Evolutionary conservation across 1,140 invertebrate genomes (phyloP).

Genomic region (Eumeta japonica): DNA sequence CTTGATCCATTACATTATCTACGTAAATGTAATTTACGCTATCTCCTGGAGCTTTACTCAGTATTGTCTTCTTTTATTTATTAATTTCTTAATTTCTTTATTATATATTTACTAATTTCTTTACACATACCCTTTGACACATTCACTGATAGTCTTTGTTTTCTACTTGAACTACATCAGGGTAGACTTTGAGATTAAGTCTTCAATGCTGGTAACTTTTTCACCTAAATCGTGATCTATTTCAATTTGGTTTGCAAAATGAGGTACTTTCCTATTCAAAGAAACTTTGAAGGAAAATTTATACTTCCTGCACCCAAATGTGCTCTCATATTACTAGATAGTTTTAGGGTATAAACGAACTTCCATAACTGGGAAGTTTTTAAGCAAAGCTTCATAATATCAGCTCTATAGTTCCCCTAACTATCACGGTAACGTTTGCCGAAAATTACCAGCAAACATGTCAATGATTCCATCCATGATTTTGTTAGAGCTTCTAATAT

Average conservation of each 20-base stretch:
- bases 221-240: background rate
- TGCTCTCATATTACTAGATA: slow-evolving; percentile 33
- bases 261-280: slow-evolving; percentile 27
- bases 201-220: slow-evolving; percentile 5
- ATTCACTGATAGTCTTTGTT: slow-evolving; percentile 25
- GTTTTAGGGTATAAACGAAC: slow-evolving; percentile 26
- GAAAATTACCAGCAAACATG: slow-evolving; percentile 53
- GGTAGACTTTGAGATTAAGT: slow-evolving; percentile 15
- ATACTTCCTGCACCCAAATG: slow-evolving; percentile 21
- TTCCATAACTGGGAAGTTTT: slow-evolving; percentile 43
- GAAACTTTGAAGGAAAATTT: too few species aligned
- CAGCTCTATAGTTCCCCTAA: slow-evolving; percentile 32
- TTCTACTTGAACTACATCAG: slow-evolving; percentile 14
- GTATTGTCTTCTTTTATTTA: too few species aligned
- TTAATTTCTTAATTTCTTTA: too few species aligned
- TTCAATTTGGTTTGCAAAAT: slow-evolving; percentile 10
- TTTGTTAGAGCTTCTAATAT: slow-evolving; percentile 7
- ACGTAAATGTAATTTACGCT: too few species aligned
- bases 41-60: too few species aligned
- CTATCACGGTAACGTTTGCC: slow-evolving; percentile 53
- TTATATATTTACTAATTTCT: too few species aligned
- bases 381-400: slow-evolving; percentile 45
- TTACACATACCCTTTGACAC: slow-evolving; percentile 27
- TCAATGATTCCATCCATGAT: slow-evolving; percentile 28
- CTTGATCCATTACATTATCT: too few species aligned